A percentile compares a stretch with the other conserved stretches of the same genome.
Evolutionary conservation across 1,140 invertebrate genomes (phyloP).

Genomic region (Papilio machaon): DNA sequence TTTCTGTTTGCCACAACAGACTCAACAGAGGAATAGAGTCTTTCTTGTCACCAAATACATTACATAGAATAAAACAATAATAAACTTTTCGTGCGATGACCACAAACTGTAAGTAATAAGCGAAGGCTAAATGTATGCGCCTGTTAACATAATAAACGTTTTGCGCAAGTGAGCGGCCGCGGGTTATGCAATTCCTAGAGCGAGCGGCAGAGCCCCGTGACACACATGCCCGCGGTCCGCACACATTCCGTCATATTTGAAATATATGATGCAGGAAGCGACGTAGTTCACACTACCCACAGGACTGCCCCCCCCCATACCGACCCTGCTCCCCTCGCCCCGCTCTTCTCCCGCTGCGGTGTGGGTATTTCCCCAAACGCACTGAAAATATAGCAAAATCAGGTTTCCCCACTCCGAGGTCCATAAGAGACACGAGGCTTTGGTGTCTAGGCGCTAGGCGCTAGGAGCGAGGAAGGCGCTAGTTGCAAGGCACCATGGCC

Average conservation of each 20-base stretch:
- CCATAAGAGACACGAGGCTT: too few relatives aligned
- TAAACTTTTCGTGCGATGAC: neutral
- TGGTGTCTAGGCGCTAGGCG: neutral
- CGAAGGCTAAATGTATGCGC: neutral
- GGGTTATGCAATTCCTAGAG: neutral
- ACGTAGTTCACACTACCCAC: neutral
- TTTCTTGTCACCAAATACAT: neutral
- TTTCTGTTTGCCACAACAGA: neutral
- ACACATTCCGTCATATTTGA: neutral
- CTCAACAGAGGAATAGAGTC: neutral
- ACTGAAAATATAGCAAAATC: too few relatives aligned
- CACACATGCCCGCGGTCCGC: neutral
- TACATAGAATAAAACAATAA: neutral
- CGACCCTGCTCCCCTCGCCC: too few relatives aligned
- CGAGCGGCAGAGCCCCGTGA: neutral
- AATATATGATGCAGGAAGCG: neutral
- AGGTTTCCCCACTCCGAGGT: too few relatives aligned
- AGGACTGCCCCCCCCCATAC: too few relatives aligned
- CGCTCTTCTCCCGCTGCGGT: neutral
- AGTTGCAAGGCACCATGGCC: neutral
- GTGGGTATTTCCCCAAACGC: too few relatives aligned
- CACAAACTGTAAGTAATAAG: neutral
- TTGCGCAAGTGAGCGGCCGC: neutral
- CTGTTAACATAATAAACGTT: slow-evolving; percentile 3
- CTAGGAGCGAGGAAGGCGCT: neutral